Conservation (phyloP, 2,888 invertebrate species). For the Cantharis rufa region DNA sequence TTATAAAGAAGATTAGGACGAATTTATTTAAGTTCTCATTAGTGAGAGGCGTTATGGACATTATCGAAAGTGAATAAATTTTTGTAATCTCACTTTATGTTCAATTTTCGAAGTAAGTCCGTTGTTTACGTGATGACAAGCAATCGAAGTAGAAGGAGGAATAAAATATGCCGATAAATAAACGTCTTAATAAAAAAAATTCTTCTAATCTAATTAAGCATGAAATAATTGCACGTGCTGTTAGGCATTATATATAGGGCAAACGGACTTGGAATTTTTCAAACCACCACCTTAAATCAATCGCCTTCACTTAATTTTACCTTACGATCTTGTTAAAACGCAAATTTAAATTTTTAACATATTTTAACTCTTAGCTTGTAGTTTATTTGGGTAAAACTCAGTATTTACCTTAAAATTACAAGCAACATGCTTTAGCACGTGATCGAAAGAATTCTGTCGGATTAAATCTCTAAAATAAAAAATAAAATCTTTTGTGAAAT, state of each 20-base stretch:
- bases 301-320: slow-evolving; percentile 24
- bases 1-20: slow-evolving; percentile 1
- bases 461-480: background rate
- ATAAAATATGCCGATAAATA: slow-evolving; percentile 17
- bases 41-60: slow-evolving; percentile 2
- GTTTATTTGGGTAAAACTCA: background rate
- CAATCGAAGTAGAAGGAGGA: background rate
- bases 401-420: background rate
- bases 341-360: slow-evolving; percentile 24
- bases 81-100: background rate
- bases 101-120: background rate
- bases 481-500: background rate
- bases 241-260: slow-evolving; percentile 16
- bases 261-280: slow-evolving; percentile 22
- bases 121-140: background rate
- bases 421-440: slow-evolving; percentile 18
- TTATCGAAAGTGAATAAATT: slow-evolving; percentile 9
- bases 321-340: slow-evolving; percentile 27
- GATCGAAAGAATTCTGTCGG: slow-evolving; percentile 15
- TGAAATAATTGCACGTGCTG: slow-evolving; percentile 23
- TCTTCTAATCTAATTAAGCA: slow-evolving; percentile 22
- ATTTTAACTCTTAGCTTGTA: slow-evolving; percentile 21
- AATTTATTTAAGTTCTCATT: slow-evolving; percentile 15
- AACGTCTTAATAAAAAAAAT: slow-evolving; percentile 14
- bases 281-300: slow-evolving; percentile 27